phyloP scores from a whole-genome alignment of 2,797 vertebrate species.

The Poeciliopsis infans region DNA sequence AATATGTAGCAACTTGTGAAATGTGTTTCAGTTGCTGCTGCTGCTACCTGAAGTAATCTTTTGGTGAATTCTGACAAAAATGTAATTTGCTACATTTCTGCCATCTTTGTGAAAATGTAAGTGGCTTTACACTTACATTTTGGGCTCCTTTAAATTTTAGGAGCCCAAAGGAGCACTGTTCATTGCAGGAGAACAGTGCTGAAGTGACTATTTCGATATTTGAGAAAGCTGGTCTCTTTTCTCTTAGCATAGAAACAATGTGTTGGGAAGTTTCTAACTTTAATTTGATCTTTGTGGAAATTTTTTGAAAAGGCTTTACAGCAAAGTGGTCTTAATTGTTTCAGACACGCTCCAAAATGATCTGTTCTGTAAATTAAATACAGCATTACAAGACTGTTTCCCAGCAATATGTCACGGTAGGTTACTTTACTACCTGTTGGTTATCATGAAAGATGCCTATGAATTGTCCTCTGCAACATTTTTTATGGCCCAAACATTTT shows the following conservation, averaged over 20 bases:
- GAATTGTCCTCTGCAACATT: conserved; percentile 5
- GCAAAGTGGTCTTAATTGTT: not conserved
- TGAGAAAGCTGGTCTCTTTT: not conserved
- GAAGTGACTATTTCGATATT: not conserved
- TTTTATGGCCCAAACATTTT: not conserved
- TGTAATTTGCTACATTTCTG: not conserved
- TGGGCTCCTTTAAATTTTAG: too few relatives aligned
- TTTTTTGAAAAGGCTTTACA: not conserved
- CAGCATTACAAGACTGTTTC: not conserved
- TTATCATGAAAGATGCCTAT: not conserved
- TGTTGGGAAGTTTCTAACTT: not conserved
- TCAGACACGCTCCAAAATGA: not conserved
- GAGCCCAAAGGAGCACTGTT: too few relatives aligned
- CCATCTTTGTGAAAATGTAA: not conserved
- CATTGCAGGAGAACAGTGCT: not conserved
- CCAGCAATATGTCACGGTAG: not conserved
- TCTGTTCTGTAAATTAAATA: not conserved
- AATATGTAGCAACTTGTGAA: not conserved
- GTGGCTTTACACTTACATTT: not conserved
- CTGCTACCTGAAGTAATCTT: not conserved
- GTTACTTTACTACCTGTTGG: not conserved
- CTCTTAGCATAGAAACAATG: not conserved
- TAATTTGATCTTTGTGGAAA: not conserved
- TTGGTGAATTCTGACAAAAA: not conserved
- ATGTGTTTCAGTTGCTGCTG: not conserved